Percentiles rank a stretch among this genome's conserved stretches.
phyloP scores from a whole-genome alignment of 2,888 invertebrate species.

The Oscheius sp. region DNA sequence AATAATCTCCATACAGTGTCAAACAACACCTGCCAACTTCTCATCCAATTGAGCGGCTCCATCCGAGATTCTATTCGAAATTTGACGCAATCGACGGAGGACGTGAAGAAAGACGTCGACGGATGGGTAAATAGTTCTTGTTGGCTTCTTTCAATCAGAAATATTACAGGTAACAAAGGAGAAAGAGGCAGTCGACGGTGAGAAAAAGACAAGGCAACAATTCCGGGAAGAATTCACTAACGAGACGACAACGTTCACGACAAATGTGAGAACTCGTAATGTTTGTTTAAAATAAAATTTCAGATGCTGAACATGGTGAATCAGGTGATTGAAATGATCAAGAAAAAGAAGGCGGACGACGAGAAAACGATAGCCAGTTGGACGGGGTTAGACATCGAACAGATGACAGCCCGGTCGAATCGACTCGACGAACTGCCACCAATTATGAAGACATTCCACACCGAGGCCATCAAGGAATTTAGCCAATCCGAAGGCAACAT shows the following conservation, averaged over 20 bases:
- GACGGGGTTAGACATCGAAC: neutral
- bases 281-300: too few species aligned
- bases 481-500: neutral
- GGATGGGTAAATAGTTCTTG: neutral
- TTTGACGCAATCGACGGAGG: neutral
- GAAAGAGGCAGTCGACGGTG: neutral
- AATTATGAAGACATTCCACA: neutral
- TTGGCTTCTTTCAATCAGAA: neutral
- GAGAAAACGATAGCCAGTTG: neutral
- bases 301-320: neutral
- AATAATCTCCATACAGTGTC: neutral
- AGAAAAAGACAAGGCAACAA: neutral
- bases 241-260: neutral
- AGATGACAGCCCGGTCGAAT: neutral
- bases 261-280: too few species aligned
- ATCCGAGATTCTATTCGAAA: neutral
- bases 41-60: neutral
- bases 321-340: neutral
- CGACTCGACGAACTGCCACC: neutral
- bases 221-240: neutral
- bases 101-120: neutral
- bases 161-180: too few species aligned
- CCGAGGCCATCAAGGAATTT: neutral
- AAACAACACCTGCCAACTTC: neutral
- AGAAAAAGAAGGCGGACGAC: conserved; percentile 11